Evolutionary conservation across 2,888 invertebrate species (phyloP).

Genomic region (Clepsis dumicolana): DNA sequence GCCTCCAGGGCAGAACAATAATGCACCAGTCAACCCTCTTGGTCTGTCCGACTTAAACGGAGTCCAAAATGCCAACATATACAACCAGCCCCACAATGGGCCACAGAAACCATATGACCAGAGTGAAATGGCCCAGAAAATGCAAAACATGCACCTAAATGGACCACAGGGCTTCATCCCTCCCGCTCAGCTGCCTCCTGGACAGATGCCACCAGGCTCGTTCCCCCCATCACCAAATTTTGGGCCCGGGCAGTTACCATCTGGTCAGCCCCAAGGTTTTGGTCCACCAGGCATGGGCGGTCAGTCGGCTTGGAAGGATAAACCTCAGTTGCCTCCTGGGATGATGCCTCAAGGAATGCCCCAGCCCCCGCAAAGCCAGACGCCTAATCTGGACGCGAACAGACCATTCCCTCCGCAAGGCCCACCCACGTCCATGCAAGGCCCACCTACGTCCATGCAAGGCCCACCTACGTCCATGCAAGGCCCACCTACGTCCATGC

Average conservation of each 20-base stretch:
- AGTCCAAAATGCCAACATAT: slow-evolving; percentile 73
- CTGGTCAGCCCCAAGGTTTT: slow-evolving; percentile 64
- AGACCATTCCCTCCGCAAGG: slow-evolving; percentile 30
- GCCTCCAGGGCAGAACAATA: slow-evolving; percentile 81
- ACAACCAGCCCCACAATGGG: slow-evolving; percentile 67
- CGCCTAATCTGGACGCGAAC: slow-evolving; percentile 33
- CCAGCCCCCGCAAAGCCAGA: slow-evolving; percentile 43
- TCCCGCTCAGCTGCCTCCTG: slow-evolving; percentile 68
- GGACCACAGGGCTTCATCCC: slow-evolving; percentile 72
- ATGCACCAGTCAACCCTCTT: slow-evolving; percentile 73
- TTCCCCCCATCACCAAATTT: slow-evolving; percentile 66
- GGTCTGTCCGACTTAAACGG: slow-evolving; percentile 73
- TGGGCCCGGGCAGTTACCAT: slow-evolving; percentile 56
- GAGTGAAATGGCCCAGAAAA: slow-evolving; percentile 76
- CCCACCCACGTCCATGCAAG: slow-evolving; percentile 20
- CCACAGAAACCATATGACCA: slow-evolving; percentile 63
- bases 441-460: slow-evolving; percentile 13
- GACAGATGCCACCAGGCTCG: slow-evolving; percentile 59
- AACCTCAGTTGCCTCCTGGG: slow-evolving; percentile 14
- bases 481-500: slow-evolving; percentile 17
- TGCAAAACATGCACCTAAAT: slow-evolving; percentile 79
- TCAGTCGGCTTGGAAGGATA: slow-evolving; percentile 16
- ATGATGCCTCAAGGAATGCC: slow-evolving; percentile 30
- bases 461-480: slow-evolving; percentile 15
- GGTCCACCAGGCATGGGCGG: slow-evolving; percentile 44